Percentiles rank a stretch among this genome's conserved stretches.
Evolutionary conservation across 2,888 invertebrate genomes (phyloP).

Genomic region (Iselma pallidipennis): DNA sequence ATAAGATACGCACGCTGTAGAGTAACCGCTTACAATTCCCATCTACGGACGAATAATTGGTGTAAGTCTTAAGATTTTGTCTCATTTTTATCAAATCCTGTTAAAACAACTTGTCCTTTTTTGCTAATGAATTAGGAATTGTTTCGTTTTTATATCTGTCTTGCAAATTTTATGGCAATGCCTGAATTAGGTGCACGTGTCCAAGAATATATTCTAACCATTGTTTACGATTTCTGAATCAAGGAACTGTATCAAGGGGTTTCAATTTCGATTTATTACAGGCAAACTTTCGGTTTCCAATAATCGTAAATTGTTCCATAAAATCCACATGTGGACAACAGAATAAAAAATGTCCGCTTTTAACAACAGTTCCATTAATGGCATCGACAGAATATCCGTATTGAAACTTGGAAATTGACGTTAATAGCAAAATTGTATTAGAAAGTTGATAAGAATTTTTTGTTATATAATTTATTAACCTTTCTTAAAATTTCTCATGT

Average conservation of each 20-base stretch:
- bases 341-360: conserved; percentile 50
- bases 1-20: no score
- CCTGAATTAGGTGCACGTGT: conserved; percentile 34
- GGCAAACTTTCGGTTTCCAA: conserved; percentile 52
- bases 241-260: conserved; percentile 43
- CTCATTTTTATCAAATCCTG: conserved; percentile 46
- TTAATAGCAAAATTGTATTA: neutral
- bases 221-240: conserved; percentile 43
- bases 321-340: conserved; percentile 51
- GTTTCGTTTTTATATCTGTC: no score
- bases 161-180: neutral
- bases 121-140: no score
- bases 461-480: neutral
- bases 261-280: conserved; percentile 49
- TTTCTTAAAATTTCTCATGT: no score
- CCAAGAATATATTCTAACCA: conserved; percentile 38
- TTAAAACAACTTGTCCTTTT: no score
- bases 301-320: conserved; percentile 53
- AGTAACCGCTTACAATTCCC: neutral
- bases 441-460: neutral
- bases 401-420: conserved; percentile 6
- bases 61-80: neutral
- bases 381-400: conserved; percentile 28
- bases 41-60: neutral
- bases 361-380: conserved; percentile 44